Conservation (phyloP, 1,140 invertebrate genomes). For the Potamilus streckersoni region DNA sequence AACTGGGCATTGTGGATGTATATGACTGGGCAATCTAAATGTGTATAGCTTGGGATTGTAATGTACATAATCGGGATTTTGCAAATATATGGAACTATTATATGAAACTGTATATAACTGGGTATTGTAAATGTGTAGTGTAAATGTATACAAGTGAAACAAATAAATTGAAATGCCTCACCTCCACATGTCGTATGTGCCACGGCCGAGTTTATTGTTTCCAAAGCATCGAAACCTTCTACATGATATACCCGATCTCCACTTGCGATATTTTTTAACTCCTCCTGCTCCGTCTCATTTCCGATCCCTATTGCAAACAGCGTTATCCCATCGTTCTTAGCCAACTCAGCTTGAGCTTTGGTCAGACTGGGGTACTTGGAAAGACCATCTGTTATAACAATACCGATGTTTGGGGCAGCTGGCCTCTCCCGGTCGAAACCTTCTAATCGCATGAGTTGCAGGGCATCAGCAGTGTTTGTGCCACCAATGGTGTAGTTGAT, state of each 20-base stretch:
- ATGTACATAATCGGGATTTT: too few relatives aligned
- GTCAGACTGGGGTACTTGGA: constrained; percentile 39
- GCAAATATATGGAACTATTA: neutral
- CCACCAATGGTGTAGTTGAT: constrained; percentile 40
- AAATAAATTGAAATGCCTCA: neutral
- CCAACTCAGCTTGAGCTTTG: constrained; percentile 27
- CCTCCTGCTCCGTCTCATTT: constrained; percentile 17
- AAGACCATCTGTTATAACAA: constrained; percentile 51
- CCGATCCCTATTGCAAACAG: constrained; percentile 53
- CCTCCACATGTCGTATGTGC: constrained; percentile 29
- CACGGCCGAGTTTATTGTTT: constrained; percentile 8
- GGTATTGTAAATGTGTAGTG: neutral
- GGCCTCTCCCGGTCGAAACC: constrained; percentile 40
- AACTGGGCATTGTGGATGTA: too few relatives aligned
- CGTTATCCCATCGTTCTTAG: constrained; percentile 39
- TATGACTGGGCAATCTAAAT: too few relatives aligned
- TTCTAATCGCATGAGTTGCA: constrained; percentile 12
- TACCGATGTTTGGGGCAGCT: constrained; percentile 45
- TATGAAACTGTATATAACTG: too few relatives aligned
- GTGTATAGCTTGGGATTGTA: too few relatives aligned
- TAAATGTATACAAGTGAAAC: neutral
- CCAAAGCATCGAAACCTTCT: constrained; percentile 13
- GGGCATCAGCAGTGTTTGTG: constrained; percentile 34
- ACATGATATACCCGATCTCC: constrained; percentile 10
- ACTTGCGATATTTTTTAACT: constrained; percentile 21